phyloP scores from a whole-genome alignment of 2,113 vertebrate genomes.

The Gymnogyps californianus region DNA sequence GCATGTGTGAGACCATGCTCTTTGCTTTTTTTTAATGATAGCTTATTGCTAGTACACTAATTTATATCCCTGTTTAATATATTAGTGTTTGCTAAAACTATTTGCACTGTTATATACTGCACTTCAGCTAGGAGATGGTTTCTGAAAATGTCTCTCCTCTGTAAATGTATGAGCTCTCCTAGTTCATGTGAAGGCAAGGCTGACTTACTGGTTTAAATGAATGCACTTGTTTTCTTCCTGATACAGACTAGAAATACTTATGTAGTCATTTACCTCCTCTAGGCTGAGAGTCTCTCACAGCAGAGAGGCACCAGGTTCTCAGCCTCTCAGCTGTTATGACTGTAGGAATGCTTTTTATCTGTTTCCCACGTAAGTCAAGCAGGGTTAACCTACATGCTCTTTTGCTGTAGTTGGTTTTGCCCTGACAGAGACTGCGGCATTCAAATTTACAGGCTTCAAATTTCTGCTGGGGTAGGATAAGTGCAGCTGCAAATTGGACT shows the following conservation, averaged over 20 bases:
- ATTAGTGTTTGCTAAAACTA: neutral
- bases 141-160: neutral
- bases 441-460: neutral
- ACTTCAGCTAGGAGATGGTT: neutral
- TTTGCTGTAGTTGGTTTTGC: neutral
- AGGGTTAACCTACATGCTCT: neutral
- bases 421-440: neutral
- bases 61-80: neutral
- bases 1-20: neutral
- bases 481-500: neutral
- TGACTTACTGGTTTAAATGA: neutral
- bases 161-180: neutral
- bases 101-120: neutral
- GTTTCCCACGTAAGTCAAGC: neutral
- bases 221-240: neutral
- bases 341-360: neutral
- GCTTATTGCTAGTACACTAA: neutral
- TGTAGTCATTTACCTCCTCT: neutral
- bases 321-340: neutral
- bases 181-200: neutral
- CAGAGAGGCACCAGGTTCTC: neutral
- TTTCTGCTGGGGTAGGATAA: neutral
- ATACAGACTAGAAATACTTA: neutral
- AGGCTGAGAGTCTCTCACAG: neutral
- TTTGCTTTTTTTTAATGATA: neutral